Percentiles rank a stretch among this genome's conserved stretches.
phyloP scores from a whole-genome alignment of 2,113 vertebrate genomes.

The Mustelus asterias region DNA sequence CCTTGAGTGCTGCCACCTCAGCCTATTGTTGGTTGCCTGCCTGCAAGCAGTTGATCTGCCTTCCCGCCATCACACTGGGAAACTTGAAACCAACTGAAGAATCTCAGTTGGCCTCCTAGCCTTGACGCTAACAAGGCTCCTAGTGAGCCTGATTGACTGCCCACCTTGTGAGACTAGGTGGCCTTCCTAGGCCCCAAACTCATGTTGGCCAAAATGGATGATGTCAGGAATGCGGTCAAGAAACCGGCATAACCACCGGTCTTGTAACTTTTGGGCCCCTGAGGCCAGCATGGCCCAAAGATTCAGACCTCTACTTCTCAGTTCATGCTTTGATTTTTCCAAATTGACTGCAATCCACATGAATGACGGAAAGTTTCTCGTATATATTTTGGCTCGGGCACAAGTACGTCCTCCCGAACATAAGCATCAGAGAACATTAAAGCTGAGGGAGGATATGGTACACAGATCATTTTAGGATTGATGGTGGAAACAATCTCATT shows the following conservation, averaged over 20 bases:
- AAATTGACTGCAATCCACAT: not conserved
- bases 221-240: not conserved
- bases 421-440: not conserved
- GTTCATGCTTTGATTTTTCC: not conserved
- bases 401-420: not conserved
- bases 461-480: not conserved
- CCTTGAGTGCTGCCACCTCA: not conserved
- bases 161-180: not conserved
- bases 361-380: not conserved
- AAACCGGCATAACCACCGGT: not conserved
- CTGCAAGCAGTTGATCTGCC: not conserved
- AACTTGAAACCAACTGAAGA: not conserved
- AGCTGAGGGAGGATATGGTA: not conserved
- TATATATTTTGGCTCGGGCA: not conserved
- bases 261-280: no score
- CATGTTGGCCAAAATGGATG: not conserved
- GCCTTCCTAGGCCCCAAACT: not conserved
- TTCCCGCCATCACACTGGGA: not conserved
- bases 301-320: not conserved
- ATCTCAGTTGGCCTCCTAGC: not conserved
- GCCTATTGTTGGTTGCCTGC: no score
- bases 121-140: not conserved
- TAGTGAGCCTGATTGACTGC: not conserved
- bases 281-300: not conserved
- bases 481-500: not conserved